Conservation (phyloP, 2,797 vertebrate genomes). For the Acipenser oxyrinchus region DNA sequence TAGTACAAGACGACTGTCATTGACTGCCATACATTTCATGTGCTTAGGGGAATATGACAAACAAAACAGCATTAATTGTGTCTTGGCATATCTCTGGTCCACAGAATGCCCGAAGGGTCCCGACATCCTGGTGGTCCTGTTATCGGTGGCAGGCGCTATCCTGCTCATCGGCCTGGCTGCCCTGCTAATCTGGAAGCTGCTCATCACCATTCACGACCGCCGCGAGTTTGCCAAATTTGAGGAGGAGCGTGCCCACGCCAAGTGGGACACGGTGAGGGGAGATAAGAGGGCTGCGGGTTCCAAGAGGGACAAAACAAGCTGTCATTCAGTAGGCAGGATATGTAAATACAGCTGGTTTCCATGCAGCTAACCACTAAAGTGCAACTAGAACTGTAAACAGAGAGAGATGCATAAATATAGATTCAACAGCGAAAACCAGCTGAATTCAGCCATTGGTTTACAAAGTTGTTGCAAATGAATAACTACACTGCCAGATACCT, state of each 20-base stretch:
- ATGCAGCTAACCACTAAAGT: no score
- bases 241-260: constrained; percentile 83
- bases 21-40: neutral
- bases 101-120: constrained; percentile 81
- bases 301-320: no score
- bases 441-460: no score
- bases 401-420: no score
- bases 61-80: neutral
- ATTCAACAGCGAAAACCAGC: no score
- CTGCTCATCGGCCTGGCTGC: constrained; percentile 75
- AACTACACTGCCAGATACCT: no score
- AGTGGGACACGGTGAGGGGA: constrained; percentile 85
- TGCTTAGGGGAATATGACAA: neutral
- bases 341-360: no score
- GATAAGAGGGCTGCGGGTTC: no score
- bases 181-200: constrained; percentile 90
- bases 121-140: constrained; percentile 68
- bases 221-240: constrained; percentile 84
- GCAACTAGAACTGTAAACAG: no score
- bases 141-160: constrained; percentile 72
- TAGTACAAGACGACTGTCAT: no score
- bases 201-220: constrained; percentile 85
- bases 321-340: no score
- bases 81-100: neutral
- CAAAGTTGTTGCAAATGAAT: no score